Base-by-base conservation (phyloP, 2,888 invertebrate genomes). In the Priocnemis perturbator region DNA sequence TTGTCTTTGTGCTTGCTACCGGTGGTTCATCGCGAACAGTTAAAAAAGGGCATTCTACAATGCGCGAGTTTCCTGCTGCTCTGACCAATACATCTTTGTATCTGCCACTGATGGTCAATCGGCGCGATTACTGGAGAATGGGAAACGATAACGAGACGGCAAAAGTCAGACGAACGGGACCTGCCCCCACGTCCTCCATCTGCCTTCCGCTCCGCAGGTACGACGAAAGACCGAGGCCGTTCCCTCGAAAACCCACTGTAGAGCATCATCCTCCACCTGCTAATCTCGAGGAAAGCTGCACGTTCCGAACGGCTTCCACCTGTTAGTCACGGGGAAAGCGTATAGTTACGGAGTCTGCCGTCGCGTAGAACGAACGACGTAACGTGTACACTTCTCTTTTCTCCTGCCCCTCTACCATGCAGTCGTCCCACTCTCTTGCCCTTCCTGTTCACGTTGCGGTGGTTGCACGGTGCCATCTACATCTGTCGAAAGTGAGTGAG, bases 261-360 rank as follows among this genome's bases (percentile, higher is more conserved):
- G 37, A 37, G 70, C 67, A 76, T 76, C 70, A 64, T 78, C 37
- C 37, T 37, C 69, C 78, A 78, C 72, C 74, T 78, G 79, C 74
- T 76, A 79, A 78, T 78, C 78, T 70, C 63, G 62, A 77, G 74
- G 74, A 78, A 78, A 78, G 77, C 79, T 76, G 79, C 72, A 67
- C 70, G 71, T 72, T 76, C 61, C 68, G 37, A 71, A 60, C 69
- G 79, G 64, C 76, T 76, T 79, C 79, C 78, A 79, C 77, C 77
- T 79, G 78, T 78, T 79, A 78, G 76, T 77, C 74, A 71, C 56
- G 69, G 70, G 79, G 77, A 78, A 79, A 78, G 79, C 74, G 77
- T 77, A 71, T 69, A 64, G 79, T 73, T 69, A 70, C 60, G 64
- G 60, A 69, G 67, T 73, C 71, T 50, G 50, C 50, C 19, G 72